These are phyloP conservation scores for Lota lota DNA, from an alignment of 2,113 vertebrate species.

Conservation along the genomic window DNA sequence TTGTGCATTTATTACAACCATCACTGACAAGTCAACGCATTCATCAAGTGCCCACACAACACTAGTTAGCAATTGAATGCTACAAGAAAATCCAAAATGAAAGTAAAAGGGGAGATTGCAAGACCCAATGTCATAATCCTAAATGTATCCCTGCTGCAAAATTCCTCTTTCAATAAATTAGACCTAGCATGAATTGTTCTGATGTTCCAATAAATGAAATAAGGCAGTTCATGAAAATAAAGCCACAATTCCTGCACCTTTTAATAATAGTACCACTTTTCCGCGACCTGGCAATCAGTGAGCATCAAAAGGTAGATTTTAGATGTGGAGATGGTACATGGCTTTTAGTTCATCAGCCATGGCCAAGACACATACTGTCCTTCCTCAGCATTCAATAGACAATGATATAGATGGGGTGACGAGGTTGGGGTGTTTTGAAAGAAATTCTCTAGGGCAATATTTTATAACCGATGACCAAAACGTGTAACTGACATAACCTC, in stretches of 20 bases:
- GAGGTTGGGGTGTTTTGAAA: too few relatives aligned
- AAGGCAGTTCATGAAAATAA: slow-evolving; percentile 16
- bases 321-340: slow-evolving; percentile 5
- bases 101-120: slow-evolving; percentile 31
- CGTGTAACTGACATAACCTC: too few relatives aligned
- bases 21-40: slow-evolving; percentile 39
- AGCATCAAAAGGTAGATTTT: slow-evolving; percentile 35
- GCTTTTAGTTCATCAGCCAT: too few relatives aligned
- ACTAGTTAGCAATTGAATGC: slow-evolving; percentile 23
- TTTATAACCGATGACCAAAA: too few relatives aligned
- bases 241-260: slow-evolving; percentile 25
- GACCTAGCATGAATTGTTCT: slow-evolving; percentile 16
- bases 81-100: slow-evolving; percentile 25
- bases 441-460: too few relatives aligned
- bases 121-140: slow-evolving; percentile 16
- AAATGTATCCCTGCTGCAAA: slow-evolving; percentile 13
- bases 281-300: slow-evolving; percentile 37
- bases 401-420: too few relatives aligned
- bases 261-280: slow-evolving; percentile 40
- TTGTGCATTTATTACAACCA: slow-evolving; percentile 58
- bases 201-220: slow-evolving; percentile 7
- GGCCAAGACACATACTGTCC: too few relatives aligned
- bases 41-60: slow-evolving; percentile 36
- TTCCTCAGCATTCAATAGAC: too few relatives aligned
- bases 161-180: slow-evolving; percentile 30